phyloP scores from a whole-genome alignment of 2,888 invertebrate genomes.

The Chymomyza amoena region DNA sequence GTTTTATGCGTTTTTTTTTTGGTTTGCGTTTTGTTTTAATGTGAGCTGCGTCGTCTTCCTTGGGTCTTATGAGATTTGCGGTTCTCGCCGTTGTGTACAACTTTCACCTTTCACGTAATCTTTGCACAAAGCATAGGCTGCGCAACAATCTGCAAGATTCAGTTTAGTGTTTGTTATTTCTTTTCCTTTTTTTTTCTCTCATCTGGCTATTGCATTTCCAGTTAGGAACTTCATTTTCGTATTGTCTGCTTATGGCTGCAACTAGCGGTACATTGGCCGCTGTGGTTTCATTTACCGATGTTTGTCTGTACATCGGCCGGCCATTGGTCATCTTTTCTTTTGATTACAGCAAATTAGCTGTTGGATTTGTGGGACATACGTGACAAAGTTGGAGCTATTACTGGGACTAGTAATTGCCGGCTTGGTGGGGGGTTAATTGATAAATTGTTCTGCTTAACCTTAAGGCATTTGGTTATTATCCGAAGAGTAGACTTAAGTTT shows the following conservation, averaged over 20 bases:
- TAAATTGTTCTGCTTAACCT: neutral
- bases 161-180: conserved; percentile 5
- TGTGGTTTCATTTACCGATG: neutral
- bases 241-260: conserved; percentile 58
- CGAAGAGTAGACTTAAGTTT: too few species aligned
- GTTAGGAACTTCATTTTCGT: conserved; percentile 39
- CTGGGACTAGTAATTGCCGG: too few species aligned
- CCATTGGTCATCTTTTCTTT: neutral
- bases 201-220: conserved; percentile 27
- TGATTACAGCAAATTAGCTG: neutral
- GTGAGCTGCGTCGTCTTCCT: neutral
- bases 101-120: conserved; percentile 79
- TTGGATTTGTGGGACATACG: neutral
- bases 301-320: neutral
- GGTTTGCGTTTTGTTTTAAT: neutral
- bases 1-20: neutral
- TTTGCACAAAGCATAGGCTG: conserved; percentile 41
- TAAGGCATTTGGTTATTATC: neutral
- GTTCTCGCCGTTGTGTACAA: conserved; percentile 53
- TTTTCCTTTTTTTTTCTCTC: neutral
- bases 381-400: neutral
- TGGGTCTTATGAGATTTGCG: conserved; percentile 3
- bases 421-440: neutral
- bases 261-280: conserved; percentile 65
- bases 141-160: neutral